Percentiles rank a stretch among this genome's conserved stretches.
Evolutionary conservation across 2,113 vertebrate species (phyloP).

Genomic region (Baryphthengus martii): DNA sequence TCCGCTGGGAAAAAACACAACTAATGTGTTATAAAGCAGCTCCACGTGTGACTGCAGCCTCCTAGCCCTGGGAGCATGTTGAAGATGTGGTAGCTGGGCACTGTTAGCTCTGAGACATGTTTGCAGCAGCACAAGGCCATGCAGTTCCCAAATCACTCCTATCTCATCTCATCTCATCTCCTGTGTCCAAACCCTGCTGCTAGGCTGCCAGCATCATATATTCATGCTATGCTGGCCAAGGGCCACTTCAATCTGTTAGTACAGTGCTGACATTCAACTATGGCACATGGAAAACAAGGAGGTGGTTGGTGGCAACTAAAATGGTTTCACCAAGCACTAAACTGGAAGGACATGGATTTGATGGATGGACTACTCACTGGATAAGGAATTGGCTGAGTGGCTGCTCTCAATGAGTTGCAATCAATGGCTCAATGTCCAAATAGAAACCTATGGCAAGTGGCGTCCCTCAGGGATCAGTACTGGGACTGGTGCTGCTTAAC

Average conservation of each 20-base stretch:
- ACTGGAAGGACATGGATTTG: no score
- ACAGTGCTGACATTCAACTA: neutral
- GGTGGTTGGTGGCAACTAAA: no score
- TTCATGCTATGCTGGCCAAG: rapidly evolving
- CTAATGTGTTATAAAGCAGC: neutral
- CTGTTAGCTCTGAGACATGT: neutral
- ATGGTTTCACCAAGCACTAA: no score
- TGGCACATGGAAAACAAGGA: no score
- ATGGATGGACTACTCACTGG: no score
- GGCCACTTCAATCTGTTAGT: neutral
- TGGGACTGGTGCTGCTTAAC: no score
- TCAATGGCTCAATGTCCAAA: no score
- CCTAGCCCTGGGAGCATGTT: neutral
- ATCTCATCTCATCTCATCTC: neutral
- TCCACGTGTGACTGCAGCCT: neutral
- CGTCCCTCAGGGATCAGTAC: no score
- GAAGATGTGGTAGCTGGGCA: neutral
- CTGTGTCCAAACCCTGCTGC: neutral
- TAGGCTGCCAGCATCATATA: rapidly evolving
- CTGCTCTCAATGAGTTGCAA: no score
- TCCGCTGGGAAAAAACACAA: neutral
- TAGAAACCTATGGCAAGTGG: no score
- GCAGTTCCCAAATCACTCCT: neutral
- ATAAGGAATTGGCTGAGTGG: no score
- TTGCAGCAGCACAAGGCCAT: rapidly evolving